Evolutionary conservation across 1,140 invertebrate genomes (phyloP).

Genomic region (Drosophila guanche): DNA sequence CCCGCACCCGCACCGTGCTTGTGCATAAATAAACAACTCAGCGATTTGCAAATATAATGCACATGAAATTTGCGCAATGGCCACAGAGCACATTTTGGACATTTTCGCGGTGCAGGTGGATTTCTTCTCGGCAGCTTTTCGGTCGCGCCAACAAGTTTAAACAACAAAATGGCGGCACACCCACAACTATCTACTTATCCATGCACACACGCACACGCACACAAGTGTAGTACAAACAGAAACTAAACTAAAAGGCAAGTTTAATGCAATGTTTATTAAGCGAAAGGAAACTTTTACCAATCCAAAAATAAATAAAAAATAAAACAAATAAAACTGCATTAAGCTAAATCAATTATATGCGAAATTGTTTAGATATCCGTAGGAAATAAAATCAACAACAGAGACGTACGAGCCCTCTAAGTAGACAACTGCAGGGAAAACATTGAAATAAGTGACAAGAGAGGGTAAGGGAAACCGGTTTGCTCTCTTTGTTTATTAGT

Average conservation of each 20-base stretch:
- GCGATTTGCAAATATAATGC: conserved; percentile 78
- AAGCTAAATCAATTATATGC: too few species aligned
- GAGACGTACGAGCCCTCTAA: conserved; percentile 15
- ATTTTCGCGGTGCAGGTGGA: not conserved
- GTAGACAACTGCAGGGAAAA: conserved; percentile 31
- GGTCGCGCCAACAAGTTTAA: conserved; percentile 61
- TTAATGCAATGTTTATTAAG: conserved; percentile 79
- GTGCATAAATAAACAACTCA: conserved; percentile 78
- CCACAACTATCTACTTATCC: not conserved
- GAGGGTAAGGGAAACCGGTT: conserved; percentile 24
- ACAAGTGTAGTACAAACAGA: conserved; percentile 62
- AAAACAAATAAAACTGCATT: too few species aligned
- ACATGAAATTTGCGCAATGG: conserved; percentile 79
- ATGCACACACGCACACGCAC: conserved; percentile 17
- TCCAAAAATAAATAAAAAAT: too few species aligned
- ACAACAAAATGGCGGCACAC: conserved; percentile 74
- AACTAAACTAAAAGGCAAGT: conserved; percentile 56
- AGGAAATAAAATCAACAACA: too few species aligned
- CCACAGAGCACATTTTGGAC: conserved; percentile 34
- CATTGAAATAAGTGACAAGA: not conserved
- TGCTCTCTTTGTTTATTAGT: conserved; percentile 74
- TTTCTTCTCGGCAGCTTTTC: conserved; percentile 40
- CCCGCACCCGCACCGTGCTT: conserved; percentile 46
- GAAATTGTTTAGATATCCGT: too few species aligned
- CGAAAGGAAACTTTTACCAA: conserved; percentile 47